Evolutionary conservation across 2,113 vertebrate species (phyloP).

Genomic region (Planiliza haematocheilus): DNA sequence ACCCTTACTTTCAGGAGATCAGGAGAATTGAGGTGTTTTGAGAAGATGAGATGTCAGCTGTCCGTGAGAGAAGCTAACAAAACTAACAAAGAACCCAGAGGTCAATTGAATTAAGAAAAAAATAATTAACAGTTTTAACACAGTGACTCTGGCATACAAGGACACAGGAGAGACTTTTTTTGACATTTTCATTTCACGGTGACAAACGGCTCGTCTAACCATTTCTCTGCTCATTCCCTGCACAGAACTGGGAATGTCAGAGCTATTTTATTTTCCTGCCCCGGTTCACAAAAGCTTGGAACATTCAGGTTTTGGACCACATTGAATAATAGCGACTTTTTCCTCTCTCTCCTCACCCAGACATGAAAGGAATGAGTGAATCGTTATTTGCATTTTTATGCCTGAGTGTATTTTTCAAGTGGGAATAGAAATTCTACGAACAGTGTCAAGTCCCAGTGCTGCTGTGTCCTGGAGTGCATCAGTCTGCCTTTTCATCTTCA

Average conservation of each 20-base stretch:
- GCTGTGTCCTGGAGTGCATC: slow-evolving; percentile 76
- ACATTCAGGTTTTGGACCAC: slow-evolving; percentile 66
- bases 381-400: slow-evolving; percentile 79
- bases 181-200: slow-evolving; percentile 38
- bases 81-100: background rate
- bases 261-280: slow-evolving; percentile 27
- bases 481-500: slow-evolving; percentile 79
- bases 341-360: slow-evolving; percentile 25
- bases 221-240: slow-evolving; percentile 30
- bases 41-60: background rate
- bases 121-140: background rate
- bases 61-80: background rate
- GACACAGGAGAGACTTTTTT: slow-evolving; percentile 32
- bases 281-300: slow-evolving; percentile 64
- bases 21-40: background rate
- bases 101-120: slow-evolving; percentile 7
- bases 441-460: slow-evolving; percentile 64
- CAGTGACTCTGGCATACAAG: slow-evolving; percentile 3
- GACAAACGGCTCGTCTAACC: slow-evolving; percentile 20
- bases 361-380: slow-evolving; percentile 78
- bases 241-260: slow-evolving; percentile 38
- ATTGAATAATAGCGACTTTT: slow-evolving; percentile 64
- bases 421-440: slow-evolving; percentile 75
- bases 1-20: too few relatives aligned
- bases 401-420: slow-evolving; percentile 76